Evolutionary conservation across 2,888 invertebrate genomes (phyloP).

Genomic region (Drosophila nr. fundita): DNA sequence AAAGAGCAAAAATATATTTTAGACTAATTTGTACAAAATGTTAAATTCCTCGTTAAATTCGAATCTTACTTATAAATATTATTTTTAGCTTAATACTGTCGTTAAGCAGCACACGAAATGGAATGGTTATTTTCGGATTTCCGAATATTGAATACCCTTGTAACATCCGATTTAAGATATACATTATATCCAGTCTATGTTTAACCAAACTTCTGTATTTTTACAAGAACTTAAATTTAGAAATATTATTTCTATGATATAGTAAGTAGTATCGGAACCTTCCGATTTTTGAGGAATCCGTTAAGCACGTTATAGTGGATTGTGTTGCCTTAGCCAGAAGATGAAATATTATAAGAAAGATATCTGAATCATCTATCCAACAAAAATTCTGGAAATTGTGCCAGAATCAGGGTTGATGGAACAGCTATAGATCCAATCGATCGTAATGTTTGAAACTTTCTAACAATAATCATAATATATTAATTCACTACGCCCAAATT

Average conservation of each 20-base stretch:
- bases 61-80: not conserved
- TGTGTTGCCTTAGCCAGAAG: too few relatives aligned
- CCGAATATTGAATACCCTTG: not conserved
- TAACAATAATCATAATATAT: not conserved
- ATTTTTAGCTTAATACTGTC: conserved; percentile 28
- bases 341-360: too few relatives aligned
- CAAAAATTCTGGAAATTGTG: too few relatives aligned
- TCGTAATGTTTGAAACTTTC: not conserved
- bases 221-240: not conserved
- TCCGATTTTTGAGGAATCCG: not conserved
- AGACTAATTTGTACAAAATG: conserved; percentile 48
- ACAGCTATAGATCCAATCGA: not conserved
- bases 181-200: not conserved
- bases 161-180: not conserved
- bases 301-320: not conserved
- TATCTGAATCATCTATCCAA: too few relatives aligned
- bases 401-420: too few relatives aligned
- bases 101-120: conserved; percentile 27
- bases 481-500: not conserved
- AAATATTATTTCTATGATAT: not conserved
- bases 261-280: not conserved
- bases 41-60: conserved; percentile 31
- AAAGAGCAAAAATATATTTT: conserved; percentile 34
- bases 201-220: not conserved
- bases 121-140: not conserved